Evolutionary conservation across 2,797 vertebrate species (phyloP).

Genomic region (Clarias laeviceps): DNA sequence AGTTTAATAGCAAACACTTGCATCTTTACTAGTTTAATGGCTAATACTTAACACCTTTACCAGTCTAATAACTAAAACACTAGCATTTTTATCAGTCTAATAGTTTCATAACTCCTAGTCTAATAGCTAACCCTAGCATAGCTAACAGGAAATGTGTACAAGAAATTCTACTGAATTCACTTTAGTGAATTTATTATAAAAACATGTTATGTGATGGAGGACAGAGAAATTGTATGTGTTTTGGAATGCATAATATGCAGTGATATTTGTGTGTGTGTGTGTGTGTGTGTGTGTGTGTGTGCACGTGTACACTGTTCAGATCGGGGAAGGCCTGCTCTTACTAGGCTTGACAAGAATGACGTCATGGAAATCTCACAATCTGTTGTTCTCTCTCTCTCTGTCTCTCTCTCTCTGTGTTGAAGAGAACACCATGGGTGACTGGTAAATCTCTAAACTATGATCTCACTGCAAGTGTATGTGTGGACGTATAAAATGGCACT

Average conservation of each 20-base stretch:
- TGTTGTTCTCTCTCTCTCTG: neutral
- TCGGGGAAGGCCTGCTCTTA: constrained; percentile 53
- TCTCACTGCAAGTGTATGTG: constrained; percentile 24
- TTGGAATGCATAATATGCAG: neutral
- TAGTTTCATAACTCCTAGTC: neutral
- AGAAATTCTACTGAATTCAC: neutral
- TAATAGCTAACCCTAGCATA: too few relatives aligned
- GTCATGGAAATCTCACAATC: constrained; percentile 75
- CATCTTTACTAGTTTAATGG: neutral
- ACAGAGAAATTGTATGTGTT: neutral
- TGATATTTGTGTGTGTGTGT: constrained; percentile 1
- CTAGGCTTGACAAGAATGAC: constrained; percentile 67
- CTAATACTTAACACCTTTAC: neutral
- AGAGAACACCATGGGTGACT: constrained; percentile 59
- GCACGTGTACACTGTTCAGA: constrained; percentile 53
- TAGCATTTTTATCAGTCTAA: neutral
- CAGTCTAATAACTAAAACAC: neutral
- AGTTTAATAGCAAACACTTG: neutral
- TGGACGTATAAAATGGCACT: neutral
- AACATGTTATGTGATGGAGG: neutral
- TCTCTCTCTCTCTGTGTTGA: constrained; percentile 37
- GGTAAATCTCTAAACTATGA: constrained; percentile 55
- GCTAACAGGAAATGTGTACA: neutral
- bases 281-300: constrained; percentile 38
- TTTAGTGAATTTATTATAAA: neutral